A percentile compares a stretch with the other conserved stretches of the same genome.
phyloP scores from a whole-genome alignment of 2,888 invertebrate genomes.

The Diadegma fenestrale region DNA sequence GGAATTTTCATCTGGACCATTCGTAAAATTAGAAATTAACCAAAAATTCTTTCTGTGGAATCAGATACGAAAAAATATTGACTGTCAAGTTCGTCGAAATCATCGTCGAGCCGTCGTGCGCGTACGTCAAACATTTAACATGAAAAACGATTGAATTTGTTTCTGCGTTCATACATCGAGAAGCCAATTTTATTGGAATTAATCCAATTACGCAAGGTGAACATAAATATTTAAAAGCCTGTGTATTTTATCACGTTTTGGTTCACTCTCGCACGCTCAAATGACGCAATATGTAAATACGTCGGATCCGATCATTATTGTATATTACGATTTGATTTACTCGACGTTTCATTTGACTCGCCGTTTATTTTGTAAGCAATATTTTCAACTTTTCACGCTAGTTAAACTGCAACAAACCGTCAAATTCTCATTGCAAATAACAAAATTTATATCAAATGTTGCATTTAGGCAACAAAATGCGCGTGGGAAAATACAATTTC shows the following conservation, averaged over 20 bases:
- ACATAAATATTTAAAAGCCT: constrained; percentile 9
- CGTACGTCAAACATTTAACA: neutral
- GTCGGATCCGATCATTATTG: neutral
- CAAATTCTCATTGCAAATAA: neutral
- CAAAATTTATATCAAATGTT: neutral
- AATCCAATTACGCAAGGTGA: neutral
- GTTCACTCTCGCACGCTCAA: constrained; percentile 3
- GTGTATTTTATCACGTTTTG: neutral
- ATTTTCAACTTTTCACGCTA: neutral
- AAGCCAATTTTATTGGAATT: neutral
- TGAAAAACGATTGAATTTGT: neutral
- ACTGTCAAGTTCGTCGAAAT: neutral
- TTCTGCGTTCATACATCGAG: neutral
- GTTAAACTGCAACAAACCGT: neutral
- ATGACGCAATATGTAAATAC: neutral
- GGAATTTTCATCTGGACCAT: neutral
- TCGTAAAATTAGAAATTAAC: neutral
- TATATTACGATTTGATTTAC: neutral
- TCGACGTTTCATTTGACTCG: neutral
- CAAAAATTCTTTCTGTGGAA: neutral
- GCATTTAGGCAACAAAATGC: neutral
- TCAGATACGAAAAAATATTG: neutral
- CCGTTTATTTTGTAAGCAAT: neutral
- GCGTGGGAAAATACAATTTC: neutral
- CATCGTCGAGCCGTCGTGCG: neutral